Evolutionary conservation across 2,797 vertebrate genomes (phyloP).

Genomic region (Megalops cyprinoides): DNA sequence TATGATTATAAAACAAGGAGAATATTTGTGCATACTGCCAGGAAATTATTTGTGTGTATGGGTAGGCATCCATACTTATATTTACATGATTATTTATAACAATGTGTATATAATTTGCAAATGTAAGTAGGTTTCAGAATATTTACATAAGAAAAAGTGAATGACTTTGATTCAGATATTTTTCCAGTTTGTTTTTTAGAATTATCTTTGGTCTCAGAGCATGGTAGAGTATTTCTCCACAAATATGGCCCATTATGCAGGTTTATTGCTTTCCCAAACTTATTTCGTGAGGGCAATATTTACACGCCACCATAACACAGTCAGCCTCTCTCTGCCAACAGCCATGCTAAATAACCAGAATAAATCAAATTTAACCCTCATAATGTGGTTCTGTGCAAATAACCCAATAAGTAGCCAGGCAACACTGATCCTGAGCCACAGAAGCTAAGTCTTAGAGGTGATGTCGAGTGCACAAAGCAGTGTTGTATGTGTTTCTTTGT

Average conservation of each 20-base stretch:
- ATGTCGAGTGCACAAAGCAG: background rate
- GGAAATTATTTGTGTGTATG: background rate
- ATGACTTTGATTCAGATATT: background rate
- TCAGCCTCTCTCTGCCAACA: slow-evolving; percentile 1
- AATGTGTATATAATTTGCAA: background rate
- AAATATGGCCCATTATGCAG: background rate
- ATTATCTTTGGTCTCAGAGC: background rate
- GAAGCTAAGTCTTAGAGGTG: background rate
- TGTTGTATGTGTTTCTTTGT: background rate
- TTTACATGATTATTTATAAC: background rate
- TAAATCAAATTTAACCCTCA: slow-evolving; percentile 17
- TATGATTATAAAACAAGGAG: background rate
- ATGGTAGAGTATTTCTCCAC: background rate
- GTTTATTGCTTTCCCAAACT: slow-evolving; percentile 12
- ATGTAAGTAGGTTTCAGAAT: background rate
- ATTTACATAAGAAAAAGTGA: background rate
- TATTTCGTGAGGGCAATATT: slow-evolving; percentile 14
- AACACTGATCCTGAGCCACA: background rate
- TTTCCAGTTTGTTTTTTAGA: background rate
- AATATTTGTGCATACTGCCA: background rate
- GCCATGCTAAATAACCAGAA: background rate
- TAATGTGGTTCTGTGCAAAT: slow-evolving; percentile 4
- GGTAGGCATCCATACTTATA: background rate
- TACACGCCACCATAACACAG: slow-evolving; percentile 3
- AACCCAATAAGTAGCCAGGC: slow-evolving; percentile 22